Conservation (phyloP, 2,113 vertebrate genomes). For the Etia nguti region DNA sequence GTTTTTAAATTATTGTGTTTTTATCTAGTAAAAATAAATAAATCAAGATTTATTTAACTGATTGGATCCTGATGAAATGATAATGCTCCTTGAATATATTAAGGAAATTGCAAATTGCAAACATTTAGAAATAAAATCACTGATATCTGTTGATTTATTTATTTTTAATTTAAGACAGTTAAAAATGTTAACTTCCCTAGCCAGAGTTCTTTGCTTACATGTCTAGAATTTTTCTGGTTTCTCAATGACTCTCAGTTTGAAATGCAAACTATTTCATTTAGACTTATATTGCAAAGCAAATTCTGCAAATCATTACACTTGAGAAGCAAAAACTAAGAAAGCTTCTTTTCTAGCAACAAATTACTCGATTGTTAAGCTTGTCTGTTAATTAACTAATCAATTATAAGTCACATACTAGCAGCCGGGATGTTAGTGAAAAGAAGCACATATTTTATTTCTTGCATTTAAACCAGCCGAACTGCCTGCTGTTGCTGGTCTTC, state of each 20-base stretch:
- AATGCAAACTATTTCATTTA: neutral
- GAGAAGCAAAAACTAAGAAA: neutral
- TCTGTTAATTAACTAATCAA: neutral
- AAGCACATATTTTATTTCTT: neutral
- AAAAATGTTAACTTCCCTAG: neutral
- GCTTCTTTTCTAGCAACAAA: neutral
- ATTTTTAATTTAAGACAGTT: neutral
- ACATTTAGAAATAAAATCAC: neutral
- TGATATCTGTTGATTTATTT: neutral
- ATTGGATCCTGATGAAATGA: neutral
- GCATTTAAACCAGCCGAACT: neutral
- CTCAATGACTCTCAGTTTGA: neutral
- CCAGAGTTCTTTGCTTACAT: neutral
- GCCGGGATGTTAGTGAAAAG: neutral
- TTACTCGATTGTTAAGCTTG: neutral
- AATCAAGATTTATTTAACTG: neutral
- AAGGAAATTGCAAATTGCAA: neutral
- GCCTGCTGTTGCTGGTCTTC: neutral
- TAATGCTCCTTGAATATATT: neutral
- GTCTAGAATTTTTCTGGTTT: neutral
- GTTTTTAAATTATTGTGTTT: neutral
- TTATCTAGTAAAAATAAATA: neutral
- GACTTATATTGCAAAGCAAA: neutral
- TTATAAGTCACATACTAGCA: neutral
- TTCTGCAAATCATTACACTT: neutral